Conservation (phyloP, 1,140 invertebrate genomes). For the Heliothis virescens region DNA sequence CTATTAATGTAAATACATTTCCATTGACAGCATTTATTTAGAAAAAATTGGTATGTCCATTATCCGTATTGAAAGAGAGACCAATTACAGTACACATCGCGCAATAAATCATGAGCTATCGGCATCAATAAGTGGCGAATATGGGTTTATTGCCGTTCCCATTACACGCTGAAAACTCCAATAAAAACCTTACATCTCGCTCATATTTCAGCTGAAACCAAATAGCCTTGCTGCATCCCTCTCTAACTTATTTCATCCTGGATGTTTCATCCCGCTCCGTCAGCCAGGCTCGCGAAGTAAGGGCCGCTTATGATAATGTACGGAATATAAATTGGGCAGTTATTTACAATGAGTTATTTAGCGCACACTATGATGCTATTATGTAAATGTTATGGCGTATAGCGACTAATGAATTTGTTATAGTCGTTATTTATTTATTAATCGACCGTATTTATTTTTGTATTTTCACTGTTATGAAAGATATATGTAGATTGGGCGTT, state of each 20-base stretch:
- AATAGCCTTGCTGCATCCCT: constrained; percentile 54
- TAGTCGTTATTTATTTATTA: constrained; percentile 28
- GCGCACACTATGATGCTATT: constrained; percentile 69
- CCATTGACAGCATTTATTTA: too few relatives aligned
- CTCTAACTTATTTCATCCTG: constrained; percentile 28
- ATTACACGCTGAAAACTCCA: constrained; percentile 63
- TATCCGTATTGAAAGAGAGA: too few relatives aligned
- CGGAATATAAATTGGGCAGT: constrained; percentile 80
- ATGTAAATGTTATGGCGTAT: constrained; percentile 75
- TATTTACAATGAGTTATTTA: constrained; percentile 81
- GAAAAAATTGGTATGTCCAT: too few relatives aligned
- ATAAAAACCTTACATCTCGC: constrained; percentile 74
- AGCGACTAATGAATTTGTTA: constrained; percentile 51
- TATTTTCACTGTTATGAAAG: not conserved
- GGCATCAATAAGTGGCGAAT: not conserved
- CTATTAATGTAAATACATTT: too few relatives aligned
- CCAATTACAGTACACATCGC: not conserved
- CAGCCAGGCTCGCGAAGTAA: constrained; percentile 44
- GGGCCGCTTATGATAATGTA: constrained; percentile 75
- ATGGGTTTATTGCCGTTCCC: constrained; percentile 18
- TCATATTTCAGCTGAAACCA: constrained; percentile 61
- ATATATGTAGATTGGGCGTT: not conserved
- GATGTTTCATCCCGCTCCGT: constrained; percentile 50
- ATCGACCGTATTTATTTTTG: constrained; percentile 4
- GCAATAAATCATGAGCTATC: not conserved